Percentiles rank a stretch among this genome's conserved stretches.
phyloP scores from a whole-genome alignment of 2,797 vertebrate genomes.

The Lacerta agilis region DNA sequence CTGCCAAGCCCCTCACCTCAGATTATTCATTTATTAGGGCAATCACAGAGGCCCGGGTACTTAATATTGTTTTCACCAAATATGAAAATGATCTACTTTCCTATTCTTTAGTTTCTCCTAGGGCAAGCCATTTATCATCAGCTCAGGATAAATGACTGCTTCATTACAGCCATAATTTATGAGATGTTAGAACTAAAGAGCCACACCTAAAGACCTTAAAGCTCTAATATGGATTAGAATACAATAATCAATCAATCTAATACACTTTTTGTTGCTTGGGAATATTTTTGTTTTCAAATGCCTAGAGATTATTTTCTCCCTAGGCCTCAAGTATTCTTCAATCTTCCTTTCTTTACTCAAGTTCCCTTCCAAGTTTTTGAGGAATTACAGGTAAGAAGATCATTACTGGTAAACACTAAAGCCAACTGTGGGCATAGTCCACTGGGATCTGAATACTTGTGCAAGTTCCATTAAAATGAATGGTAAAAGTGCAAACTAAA shows the following conservation, averaged over 20 bases:
- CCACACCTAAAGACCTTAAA: slow-evolving; percentile 89
- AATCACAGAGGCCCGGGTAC: slow-evolving; percentile 86
- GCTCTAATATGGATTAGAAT: slow-evolving; percentile 89
- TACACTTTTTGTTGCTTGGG: slow-evolving; percentile 76
- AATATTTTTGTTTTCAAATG: slow-evolving; percentile 79
- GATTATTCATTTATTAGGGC: slow-evolving; percentile 90
- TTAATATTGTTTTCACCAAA: slow-evolving; percentile 91
- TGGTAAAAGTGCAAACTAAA: neutral
- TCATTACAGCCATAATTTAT: slow-evolving; percentile 89
- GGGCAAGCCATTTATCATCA: slow-evolving; percentile 85
- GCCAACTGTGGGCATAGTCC: neutral
- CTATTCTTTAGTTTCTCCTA: slow-evolving; percentile 89
- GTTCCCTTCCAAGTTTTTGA: slow-evolving; percentile 35
- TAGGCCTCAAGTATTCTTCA: slow-evolving; percentile 48
- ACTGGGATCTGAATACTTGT: slow-evolving; percentile 36
- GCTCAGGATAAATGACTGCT: slow-evolving; percentile 88
- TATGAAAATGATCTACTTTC: slow-evolving; percentile 93
- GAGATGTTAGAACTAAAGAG: slow-evolving; percentile 84
- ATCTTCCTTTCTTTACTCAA: slow-evolving; percentile 51
- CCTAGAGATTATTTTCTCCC: slow-evolving; percentile 50
- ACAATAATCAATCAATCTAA: slow-evolving; percentile 89
- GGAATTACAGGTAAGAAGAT: slow-evolving; percentile 45
- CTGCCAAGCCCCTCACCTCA: slow-evolving; percentile 87
- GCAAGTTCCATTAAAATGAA: neutral
- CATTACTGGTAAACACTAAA: slow-evolving; percentile 41